Evolutionary conservation across 2,113 vertebrate species (phyloP), one percentile per base, ranked within the genome.

Genomic region (Athene noctua): DNA sequence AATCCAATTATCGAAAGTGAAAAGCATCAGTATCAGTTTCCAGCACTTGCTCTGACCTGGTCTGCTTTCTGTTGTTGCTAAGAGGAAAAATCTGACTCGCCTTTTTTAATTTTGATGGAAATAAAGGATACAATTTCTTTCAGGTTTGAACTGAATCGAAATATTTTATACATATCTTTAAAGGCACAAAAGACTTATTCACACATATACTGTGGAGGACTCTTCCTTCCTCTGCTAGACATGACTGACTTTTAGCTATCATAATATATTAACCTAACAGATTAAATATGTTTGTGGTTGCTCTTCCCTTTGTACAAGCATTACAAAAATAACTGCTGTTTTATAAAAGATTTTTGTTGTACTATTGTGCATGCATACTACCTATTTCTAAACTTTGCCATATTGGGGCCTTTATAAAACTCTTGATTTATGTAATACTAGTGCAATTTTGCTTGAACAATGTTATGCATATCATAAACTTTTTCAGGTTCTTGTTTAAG

Each of bases 331-430:
- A 97, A 97, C 96, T 97, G 97, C 97, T 98, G 98, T 98, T 98
- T 98, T 98, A 98, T 98, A 98, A 98, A 94, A 98, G 91, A 97
- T 95, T 98, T 98, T 98, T 98, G 98, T 98, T 98, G 98, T 98
- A 98, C 97, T 98, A 97, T 97, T 98, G 97, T 98, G 98, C 98
- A 98, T 98, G 98, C 98, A 98, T 97, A 98, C 98, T 98, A 98
- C 98, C 98, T 98, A 98, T 98, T 98, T 98, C 98, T 98, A 98
- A 98, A 98, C 97, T 98, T 98, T 98, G 98, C 98, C 98, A 98
- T 98, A 98, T 96, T 97, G 98, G 97, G 98, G 98, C 98, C 98
- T 98, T 98, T 98, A 97, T 98, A 98, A 98, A 98, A 98, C 92
- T 97, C 97, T 97, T 98, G 97, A 96, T 98, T 98, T 98, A 94